Evolutionary conservation across 1,140 invertebrate genomes (phyloP), one percentile per base, ranked within the genome.

Genomic region (Aricia agestis): DNA sequence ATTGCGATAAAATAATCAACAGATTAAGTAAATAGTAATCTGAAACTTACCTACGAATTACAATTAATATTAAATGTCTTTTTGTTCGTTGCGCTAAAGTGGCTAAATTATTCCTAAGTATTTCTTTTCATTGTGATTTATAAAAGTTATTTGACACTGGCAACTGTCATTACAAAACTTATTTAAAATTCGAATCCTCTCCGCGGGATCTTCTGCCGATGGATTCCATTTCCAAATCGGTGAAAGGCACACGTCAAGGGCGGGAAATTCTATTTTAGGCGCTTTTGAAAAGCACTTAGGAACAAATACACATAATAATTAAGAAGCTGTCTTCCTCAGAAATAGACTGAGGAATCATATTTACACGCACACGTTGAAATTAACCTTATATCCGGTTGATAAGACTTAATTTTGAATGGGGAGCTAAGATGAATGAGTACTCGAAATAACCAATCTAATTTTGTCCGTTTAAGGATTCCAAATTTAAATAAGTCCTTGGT

Each of bases 271-370:
- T 61, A 61, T 61, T 19, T 61, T 25, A 19, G 18, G 18, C 59
- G 59, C 18, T 10, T 59, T 61, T 19, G 18, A 19, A 61, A 19
- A 6, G 59, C 59, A 61, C 59, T 61, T 25, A 58, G 15, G 57
- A 58, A 61, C 59, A 19, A 61, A 61, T 61, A 61, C 59, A 61
- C 17, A n/a, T n/a, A n/a, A 9, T 61, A 61, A 61, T 61, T 61
- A 61, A 61, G 59, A 61, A 61, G 59, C 59, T 19, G 59, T 19
- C 9, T 61, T 19, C 59, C 9, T 61, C 59, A 18, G 59, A 61
- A 61, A 19, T 61, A 61, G 59, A 61, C 18, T 25, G 59, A 10
- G 19, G 59, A 19, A 61, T 61, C 59, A 15, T 61, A 13, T 13
- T 17, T 7, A 15, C 18, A 61, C 9, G 17, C 9, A 5, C 17